Conservation (phyloP, 2,113 vertebrate species). For the Columbina picui region DNA sequence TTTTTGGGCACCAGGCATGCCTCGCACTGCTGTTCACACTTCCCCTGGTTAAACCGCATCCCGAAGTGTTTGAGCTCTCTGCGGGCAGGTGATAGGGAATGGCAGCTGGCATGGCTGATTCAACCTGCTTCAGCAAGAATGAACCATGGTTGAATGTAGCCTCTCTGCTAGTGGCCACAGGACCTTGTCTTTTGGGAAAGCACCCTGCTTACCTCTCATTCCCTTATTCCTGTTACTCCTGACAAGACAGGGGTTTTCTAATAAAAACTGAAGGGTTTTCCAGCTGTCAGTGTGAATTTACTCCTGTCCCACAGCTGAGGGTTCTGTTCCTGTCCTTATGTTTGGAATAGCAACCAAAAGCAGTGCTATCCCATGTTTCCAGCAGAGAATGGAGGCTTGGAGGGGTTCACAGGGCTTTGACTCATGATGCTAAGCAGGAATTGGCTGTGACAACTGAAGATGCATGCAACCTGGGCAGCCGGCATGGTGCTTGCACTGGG, state of each 20-base stretch:
- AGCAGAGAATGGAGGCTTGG: not conserved
- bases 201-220: not conserved
- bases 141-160: not conserved
- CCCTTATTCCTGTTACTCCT: not conserved
- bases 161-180: not conserved
- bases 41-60: not conserved
- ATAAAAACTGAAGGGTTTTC: not conserved
- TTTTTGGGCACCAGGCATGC: accelerated
- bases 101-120: not conserved
- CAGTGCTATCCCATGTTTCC: not conserved
- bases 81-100: accelerated
- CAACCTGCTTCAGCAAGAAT: not conserved
- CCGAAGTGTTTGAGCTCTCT: not conserved
- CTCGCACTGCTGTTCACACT: accelerated
- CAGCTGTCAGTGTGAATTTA: accelerated
- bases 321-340: not conserved
- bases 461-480: no score
- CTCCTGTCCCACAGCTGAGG: not conserved
- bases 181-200: not conserved
- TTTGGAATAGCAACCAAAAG: not conserved
- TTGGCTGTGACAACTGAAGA: not conserved
- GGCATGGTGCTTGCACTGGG: not conserved
- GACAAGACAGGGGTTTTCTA: not conserved
- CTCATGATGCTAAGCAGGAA: not conserved
- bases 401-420: not conserved